These are phyloP conservation scores for Plagiodera versicolora DNA, from an alignment of 2,888 invertebrate genomes.

Conservation along the genomic window DNA sequence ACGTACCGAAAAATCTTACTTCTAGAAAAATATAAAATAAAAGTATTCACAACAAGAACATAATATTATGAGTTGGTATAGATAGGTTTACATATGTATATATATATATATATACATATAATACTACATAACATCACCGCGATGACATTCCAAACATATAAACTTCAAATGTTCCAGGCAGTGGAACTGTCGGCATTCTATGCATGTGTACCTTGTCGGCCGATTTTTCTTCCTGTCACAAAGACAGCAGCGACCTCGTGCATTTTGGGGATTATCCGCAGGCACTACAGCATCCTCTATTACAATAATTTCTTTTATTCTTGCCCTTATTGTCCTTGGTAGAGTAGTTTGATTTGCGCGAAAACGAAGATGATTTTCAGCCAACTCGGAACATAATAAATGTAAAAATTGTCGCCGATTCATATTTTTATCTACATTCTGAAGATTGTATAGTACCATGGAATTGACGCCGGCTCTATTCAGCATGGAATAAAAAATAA, in stretches of 20 bases:
- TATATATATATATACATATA: no score
- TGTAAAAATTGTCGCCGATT: slow-evolving; percentile 26
- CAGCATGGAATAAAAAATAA: slow-evolving; percentile 26
- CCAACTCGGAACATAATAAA: slow-evolving; percentile 27
- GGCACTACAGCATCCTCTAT: slow-evolving; percentile 18
- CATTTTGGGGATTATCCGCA: slow-evolving; percentile 15
- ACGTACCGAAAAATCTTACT: no score
- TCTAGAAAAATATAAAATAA: no score
- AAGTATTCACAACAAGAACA: no score
- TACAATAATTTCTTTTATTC: slow-evolving; percentile 25
- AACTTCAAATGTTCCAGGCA: slow-evolving; percentile 18
- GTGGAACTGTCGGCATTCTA: slow-evolving; percentile 12
- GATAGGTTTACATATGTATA: no score
- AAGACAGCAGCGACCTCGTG: slow-evolving; percentile 24
- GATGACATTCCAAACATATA: slow-evolving; percentile 19
- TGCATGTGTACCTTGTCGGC: slow-evolving; percentile 18
- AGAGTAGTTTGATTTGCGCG: slow-evolving; percentile 19
- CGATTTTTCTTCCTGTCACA: slow-evolving; percentile 28
- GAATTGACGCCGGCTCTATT: slow-evolving; percentile 30
- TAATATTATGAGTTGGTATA: no score
- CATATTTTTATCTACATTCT: slow-evolving; percentile 21
- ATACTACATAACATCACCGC: background rate
- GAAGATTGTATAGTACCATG: slow-evolving; percentile 18
- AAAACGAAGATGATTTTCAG: slow-evolving; percentile 23
- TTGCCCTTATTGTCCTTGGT: slow-evolving; percentile 21